These are phyloP conservation scores for Phorcus lineatus DNA, from an alignment of 2,888 invertebrate species.

Conservation along the genomic window DNA sequence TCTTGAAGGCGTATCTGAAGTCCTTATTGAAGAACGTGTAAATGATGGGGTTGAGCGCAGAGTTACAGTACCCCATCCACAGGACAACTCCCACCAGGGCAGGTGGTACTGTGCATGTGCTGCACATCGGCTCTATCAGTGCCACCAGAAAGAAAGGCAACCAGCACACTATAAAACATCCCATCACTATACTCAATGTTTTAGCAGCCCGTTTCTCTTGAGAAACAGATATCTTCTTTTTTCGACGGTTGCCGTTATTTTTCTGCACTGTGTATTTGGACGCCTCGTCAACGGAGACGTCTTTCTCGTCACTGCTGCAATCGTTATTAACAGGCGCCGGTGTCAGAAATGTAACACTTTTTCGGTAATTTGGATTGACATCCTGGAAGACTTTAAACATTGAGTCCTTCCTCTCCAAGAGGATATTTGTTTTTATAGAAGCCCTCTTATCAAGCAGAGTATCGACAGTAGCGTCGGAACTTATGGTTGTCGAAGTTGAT, in stretches of 20 bases:
- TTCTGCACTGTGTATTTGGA: slow-evolving; percentile 17
- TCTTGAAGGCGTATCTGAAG: slow-evolving; percentile 96
- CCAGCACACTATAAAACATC: slow-evolving; percentile 95
- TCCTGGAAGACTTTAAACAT: slow-evolving; percentile 24
- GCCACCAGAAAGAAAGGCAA: slow-evolving; percentile 94
- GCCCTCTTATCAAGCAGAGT: slow-evolving; percentile 11
- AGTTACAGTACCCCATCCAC: slow-evolving; percentile 98
- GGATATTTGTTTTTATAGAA: neutral
- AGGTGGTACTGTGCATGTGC: slow-evolving; percentile 86
- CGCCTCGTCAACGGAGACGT: slow-evolving; percentile 17
- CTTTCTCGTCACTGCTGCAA: slow-evolving; percentile 28
- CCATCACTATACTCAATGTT: slow-evolving; percentile 96
- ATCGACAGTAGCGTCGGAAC: slow-evolving; percentile 24
- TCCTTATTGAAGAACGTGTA: slow-evolving; percentile 96
- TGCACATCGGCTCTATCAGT: slow-evolving; percentile 87
- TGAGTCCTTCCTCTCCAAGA: slow-evolving; percentile 26
- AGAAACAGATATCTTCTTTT: slow-evolving; percentile 51
- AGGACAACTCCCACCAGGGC: slow-evolving; percentile 91
- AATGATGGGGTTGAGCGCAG: slow-evolving; percentile 95
- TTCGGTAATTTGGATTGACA: slow-evolving; percentile 8
- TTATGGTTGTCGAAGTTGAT: slow-evolving; percentile 30
- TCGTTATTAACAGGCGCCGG: slow-evolving; percentile 26
- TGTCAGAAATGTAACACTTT: slow-evolving; percentile 33
- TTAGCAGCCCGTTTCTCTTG: slow-evolving; percentile 83
- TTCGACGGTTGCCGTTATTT: neutral